These are phyloP conservation scores for Cheirogaleus medius DNA, from an alignment of 2,113 vertebrate genomes.

Conservation along the genomic window DNA sequence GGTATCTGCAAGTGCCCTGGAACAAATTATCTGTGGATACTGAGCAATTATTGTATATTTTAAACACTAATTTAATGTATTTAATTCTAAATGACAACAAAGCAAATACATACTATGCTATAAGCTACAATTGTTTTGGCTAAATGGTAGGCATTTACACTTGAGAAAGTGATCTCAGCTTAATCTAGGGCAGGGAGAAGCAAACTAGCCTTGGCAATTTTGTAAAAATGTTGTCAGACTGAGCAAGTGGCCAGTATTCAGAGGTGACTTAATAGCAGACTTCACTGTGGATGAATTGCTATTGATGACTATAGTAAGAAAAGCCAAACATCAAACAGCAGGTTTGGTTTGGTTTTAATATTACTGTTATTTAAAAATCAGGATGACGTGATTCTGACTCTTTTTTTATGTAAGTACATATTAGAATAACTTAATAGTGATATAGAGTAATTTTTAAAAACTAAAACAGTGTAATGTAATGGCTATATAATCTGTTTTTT, in stretches of 20 bases:
- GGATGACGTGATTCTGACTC: neutral
- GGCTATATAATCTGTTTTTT: neutral
- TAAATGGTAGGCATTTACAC: neutral
- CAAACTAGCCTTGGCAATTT: neutral
- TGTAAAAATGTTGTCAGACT: neutral
- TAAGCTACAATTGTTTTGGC: neutral
- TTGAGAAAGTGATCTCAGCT: neutral
- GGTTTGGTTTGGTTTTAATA: neutral
- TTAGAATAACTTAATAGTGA: neutral
- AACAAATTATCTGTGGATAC: neutral
- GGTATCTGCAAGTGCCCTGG: neutral
- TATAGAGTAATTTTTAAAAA: neutral
- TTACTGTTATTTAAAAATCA: neutral
- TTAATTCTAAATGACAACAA: neutral
- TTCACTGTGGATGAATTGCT: neutral
- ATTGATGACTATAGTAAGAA: neutral
- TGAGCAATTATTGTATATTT: neutral
- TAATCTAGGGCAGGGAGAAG: neutral
- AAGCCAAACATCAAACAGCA: neutral
- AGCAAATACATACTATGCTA: neutral
- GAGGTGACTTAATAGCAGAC: neutral
- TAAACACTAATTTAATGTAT: neutral
- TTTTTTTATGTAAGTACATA: neutral
- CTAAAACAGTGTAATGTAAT: neutral
- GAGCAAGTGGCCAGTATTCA: neutral